Percentiles rank a stretch among this genome's conserved stretches.
Conservation (phyloP, 1,140 invertebrate genomes). For the Drosophila kurseongensis region DNA sequence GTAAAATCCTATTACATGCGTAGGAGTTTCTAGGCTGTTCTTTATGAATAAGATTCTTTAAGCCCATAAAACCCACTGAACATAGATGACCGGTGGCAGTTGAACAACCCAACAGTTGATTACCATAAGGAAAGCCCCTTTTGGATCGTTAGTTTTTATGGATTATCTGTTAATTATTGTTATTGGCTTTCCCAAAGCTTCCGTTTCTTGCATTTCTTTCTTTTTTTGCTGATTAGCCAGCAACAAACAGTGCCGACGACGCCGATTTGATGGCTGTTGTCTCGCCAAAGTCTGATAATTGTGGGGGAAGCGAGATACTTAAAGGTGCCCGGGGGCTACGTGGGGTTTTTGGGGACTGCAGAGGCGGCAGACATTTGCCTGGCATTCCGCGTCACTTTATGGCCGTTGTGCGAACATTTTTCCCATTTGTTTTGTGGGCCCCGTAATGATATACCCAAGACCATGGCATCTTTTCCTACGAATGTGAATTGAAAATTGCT, state of each 20-base stretch:
- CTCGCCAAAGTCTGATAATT: slow-evolving; percentile 35
- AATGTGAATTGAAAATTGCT: slow-evolving; percentile 50
- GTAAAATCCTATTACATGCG: slow-evolving; percentile 15
- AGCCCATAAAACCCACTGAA: not conserved
- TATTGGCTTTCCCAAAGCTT: slow-evolving; percentile 47
- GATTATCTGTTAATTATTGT: slow-evolving; percentile 34
- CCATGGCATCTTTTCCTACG: slow-evolving; percentile 38
- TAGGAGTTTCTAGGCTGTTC: slow-evolving; percentile 16
- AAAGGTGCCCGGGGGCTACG: slow-evolving; percentile 15
- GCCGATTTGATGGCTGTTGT: slow-evolving; percentile 36
- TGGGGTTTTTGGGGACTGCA: not conserved
- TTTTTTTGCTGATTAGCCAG: slow-evolving; percentile 28
- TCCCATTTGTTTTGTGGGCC: slow-evolving; percentile 31
- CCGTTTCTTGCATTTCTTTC: slow-evolving; percentile 39
- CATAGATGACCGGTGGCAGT: not conserved
- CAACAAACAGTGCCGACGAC: slow-evolving; percentile 28
- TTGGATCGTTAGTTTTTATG: slow-evolving; percentile 35
- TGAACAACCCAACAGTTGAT: slow-evolving; percentile 2
- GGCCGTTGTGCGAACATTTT: slow-evolving; percentile 41
- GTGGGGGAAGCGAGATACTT: slow-evolving; percentile 40
- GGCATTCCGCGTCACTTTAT: slow-evolving; percentile 45
- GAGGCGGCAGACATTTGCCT: slow-evolving; percentile 7
- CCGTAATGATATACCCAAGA: slow-evolving; percentile 37
- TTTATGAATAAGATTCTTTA: not conserved
- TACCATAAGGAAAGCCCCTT: slow-evolving; percentile 15